phyloP scores from a whole-genome alignment of 1,140 invertebrate genomes.

The Pseudomyrmex pallidus region DNA sequence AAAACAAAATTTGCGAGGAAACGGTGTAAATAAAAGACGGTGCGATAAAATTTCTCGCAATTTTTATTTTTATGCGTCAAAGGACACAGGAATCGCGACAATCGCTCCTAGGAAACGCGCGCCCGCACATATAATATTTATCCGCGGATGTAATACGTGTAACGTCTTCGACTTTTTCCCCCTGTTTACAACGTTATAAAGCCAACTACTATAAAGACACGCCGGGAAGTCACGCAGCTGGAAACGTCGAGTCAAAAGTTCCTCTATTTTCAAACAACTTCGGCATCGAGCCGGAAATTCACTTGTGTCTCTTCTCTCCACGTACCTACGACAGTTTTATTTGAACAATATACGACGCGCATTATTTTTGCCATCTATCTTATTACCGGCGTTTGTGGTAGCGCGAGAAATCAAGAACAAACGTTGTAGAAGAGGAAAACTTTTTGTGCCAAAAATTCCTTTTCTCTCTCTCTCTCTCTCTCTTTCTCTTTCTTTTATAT shows the following conservation, averaged over 20 bases:
- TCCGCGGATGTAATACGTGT: not conserved
- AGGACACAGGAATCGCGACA: not conserved
- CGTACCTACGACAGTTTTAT: conserved; percentile 23
- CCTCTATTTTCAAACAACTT: conserved; percentile 28
- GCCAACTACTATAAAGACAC: conserved; percentile 5
- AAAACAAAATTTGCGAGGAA: too few relatives aligned
- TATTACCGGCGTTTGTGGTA: not conserved
- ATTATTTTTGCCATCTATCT: conserved; percentile 23
- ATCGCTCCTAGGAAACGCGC: not conserved
- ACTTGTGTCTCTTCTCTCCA: not conserved
- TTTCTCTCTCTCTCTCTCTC: too few relatives aligned
- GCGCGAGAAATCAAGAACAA: not conserved
- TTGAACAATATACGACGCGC: conserved; percentile 5
- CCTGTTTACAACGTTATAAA: conserved; percentile 11
- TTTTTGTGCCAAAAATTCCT: not conserved
- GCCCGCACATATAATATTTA: not conserved
- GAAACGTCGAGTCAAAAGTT: conserved; percentile 24
- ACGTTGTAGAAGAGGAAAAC: not conserved
- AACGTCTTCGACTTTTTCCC: not conserved
- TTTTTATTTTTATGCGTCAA: conserved; percentile 9
- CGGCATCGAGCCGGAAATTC: not conserved
- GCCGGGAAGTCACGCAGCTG: not conserved
- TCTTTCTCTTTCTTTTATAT: not conserved
- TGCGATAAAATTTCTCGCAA: not conserved
- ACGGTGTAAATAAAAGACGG: not conserved